Conservation (phyloP, 2,888 invertebrate species). For the Onthophagus sagittarius region DNA sequence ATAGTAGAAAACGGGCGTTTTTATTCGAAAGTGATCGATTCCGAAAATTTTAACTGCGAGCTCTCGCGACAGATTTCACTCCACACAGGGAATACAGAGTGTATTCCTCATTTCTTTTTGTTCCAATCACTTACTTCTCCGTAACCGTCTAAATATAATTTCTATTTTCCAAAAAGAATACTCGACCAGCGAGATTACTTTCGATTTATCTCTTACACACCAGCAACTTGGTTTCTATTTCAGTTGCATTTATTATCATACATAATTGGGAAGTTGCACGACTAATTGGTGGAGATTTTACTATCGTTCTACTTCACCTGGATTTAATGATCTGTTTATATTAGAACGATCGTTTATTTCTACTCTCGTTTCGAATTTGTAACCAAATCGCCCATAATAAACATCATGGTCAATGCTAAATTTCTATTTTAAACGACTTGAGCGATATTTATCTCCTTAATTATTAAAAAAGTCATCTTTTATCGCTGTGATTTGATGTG, state of each 20-base stretch:
- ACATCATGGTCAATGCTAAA: not conserved
- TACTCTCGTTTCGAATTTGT: not conserved
- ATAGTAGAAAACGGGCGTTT: slow-evolving; percentile 10
- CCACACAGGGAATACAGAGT: not conserved
- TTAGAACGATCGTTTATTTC: not conserved
- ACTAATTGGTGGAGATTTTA: not conserved
- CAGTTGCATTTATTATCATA: not conserved
- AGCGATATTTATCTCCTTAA: too few relatives aligned
- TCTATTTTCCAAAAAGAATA: not conserved
- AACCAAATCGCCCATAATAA: not conserved
- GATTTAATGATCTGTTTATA: not conserved
- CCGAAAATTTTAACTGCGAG: not conserved
- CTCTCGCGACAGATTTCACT: not conserved
- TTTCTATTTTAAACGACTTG: too few relatives aligned
- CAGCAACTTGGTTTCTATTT: not conserved
- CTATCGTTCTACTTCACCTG: not conserved
- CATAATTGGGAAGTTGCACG: not conserved
- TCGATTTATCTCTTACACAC: not conserved
- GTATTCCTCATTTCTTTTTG: not conserved
- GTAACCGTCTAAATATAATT: not conserved
- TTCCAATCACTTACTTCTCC: not conserved
- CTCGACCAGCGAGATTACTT: not conserved
- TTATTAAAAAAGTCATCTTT: too few relatives aligned
- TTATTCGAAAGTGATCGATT: slow-evolving; percentile 11
- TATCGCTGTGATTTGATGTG: too few relatives aligned